A percentile compares a stretch with the other conserved stretches of the same genome.
phyloP scores from a whole-genome alignment of 2,888 invertebrate genomes.

The Spilosoma lubricipeda region DNA sequence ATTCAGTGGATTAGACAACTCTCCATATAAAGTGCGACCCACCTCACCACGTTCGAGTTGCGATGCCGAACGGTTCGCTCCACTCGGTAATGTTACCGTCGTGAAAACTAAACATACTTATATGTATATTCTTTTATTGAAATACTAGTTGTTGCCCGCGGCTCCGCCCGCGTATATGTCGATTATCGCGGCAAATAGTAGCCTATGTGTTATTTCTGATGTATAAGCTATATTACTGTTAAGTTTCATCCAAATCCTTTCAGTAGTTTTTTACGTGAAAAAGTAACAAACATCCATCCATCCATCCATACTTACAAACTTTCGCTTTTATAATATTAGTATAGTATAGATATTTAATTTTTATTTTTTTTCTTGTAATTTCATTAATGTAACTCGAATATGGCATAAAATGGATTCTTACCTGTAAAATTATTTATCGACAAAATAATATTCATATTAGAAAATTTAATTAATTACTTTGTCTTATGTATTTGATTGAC shows the following conservation, averaged over 20 bases:
- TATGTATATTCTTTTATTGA: too few relatives aligned
- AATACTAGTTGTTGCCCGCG: too few relatives aligned
- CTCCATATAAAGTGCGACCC: conserved; percentile 81
- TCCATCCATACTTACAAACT: too few relatives aligned
- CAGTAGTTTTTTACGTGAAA: too few relatives aligned
- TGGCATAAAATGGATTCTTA: background rate
- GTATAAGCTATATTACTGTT: too few relatives aligned
- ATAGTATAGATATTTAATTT: too few relatives aligned
- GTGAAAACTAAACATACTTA: background rate
- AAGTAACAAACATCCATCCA: too few relatives aligned
- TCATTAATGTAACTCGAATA: background rate
- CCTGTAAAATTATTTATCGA: background rate
- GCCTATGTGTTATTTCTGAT: too few relatives aligned
- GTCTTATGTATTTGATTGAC: background rate
- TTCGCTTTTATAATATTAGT: too few relatives aligned
- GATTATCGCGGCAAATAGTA: too few relatives aligned
- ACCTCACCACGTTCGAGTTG: conserved; percentile 58
- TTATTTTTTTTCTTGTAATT: background rate
- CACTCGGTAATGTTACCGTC: conserved; percentile 6
- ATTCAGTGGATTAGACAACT: conserved; percentile 80
- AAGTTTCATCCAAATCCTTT: too few relatives aligned
- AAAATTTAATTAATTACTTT: background rate
- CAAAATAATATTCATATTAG: background rate
- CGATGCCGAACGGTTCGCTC: conserved; percentile 59
- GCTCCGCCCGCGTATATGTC: too few relatives aligned